Conservation (phyloP, 2,113 vertebrate species). For the Eclectus roratus region DNA sequence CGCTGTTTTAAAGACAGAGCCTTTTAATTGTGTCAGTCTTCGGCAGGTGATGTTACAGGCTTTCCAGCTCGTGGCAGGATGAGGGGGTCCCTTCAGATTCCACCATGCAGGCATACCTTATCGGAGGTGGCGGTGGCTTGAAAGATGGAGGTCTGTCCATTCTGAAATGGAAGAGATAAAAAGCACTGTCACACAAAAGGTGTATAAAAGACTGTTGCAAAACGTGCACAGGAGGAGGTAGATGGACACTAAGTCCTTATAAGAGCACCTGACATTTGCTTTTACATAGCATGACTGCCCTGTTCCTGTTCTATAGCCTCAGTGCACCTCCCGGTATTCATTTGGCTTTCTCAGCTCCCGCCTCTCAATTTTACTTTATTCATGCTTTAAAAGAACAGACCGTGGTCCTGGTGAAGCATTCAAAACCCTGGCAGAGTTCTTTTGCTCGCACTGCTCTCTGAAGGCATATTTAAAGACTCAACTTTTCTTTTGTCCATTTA, state of each 20-base stretch:
- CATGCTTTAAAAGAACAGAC: neutral
- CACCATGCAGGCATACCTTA: slow-evolving; percentile 66
- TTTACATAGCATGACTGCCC: neutral
- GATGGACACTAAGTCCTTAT: neutral
- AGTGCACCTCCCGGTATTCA: neutral
- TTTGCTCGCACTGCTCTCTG: neutral
- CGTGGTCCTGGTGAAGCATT: neutral
- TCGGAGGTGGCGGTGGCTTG: slow-evolving; percentile 68
- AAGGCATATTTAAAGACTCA: neutral
- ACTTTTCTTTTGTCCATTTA: neutral
- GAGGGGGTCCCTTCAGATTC: slow-evolving; percentile 32
- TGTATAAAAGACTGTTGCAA: neutral
- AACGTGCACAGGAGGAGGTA: neutral
- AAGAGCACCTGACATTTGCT: neutral
- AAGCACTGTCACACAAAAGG: neutral
- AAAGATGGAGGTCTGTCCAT: slow-evolving; percentile 73
- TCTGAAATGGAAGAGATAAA: slow-evolving; percentile 45
- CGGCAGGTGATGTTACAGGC: neutral
- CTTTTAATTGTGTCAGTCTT: neutral
- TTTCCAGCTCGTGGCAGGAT: slow-evolving; percentile 62
- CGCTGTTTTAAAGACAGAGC: neutral
- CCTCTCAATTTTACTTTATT: neutral
- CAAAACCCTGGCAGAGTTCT: neutral
- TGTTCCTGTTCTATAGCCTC: neutral
- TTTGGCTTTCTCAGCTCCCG: neutral